A percentile compares a stretch with the other conserved stretches of the same genome.
These are phyloP conservation scores for Marmota monax DNA, from an alignment of 2,113 vertebrate genomes.

Conservation along the genomic window DNA sequence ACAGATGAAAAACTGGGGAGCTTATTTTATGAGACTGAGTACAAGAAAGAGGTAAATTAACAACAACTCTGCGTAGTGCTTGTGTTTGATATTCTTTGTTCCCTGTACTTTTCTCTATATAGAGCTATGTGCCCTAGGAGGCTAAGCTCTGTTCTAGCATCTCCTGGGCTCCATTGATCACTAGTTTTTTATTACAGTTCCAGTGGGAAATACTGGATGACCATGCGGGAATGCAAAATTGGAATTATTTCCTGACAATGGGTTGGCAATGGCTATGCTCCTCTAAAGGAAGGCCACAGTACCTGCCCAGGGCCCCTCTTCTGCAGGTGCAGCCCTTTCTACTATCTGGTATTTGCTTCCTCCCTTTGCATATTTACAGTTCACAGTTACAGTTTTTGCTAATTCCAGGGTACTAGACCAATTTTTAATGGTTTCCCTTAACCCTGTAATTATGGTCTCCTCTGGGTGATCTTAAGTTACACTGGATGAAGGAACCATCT, in stretches of 20 bases:
- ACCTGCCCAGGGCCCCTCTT: neutral
- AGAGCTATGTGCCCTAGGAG: neutral
- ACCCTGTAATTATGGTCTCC: neutral
- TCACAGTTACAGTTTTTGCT: neutral
- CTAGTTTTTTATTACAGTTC: neutral
- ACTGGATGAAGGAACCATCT: neutral
- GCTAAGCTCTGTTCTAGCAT: neutral
- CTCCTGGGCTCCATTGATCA: neutral
- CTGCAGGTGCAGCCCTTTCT: neutral
- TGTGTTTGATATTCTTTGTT: neutral
- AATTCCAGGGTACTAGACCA: neutral
- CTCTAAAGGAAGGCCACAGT: neutral
- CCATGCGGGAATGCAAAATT: neutral
- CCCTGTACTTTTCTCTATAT: neutral
- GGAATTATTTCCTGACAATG: neutral
- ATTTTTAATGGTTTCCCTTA: neutral
- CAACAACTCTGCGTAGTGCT: neutral
- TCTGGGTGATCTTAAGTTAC: neutral
- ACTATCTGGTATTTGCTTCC: neutral
- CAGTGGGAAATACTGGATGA: neutral
- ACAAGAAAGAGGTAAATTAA: neutral
- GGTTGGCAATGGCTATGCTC: neutral
- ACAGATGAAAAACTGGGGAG: neutral
- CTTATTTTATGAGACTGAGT: conserved; percentile 24
- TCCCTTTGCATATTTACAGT: neutral